Evolutionary conservation across 2,113 vertebrate genomes (phyloP), one percentile per base, ranked within the genome.

Genomic region (Ceyx cyanopectus): DNA sequence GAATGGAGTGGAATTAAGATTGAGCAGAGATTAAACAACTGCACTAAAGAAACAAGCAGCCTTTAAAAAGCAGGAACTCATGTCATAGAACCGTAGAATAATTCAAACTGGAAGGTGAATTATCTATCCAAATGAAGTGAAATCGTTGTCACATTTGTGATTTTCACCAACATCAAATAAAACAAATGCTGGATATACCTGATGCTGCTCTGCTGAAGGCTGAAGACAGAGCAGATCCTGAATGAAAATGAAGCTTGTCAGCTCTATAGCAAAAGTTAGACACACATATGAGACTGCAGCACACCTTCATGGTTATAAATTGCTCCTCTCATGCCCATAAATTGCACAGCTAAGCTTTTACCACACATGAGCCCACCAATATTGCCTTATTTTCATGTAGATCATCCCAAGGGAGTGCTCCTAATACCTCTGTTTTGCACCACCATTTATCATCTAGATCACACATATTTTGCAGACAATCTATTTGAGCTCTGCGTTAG

Each of bases 401-500:
- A 66, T 53, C 48, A 87, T 46, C 75, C 40, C 53, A 89, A 50
- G 40, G n/a, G 53, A 89, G 56, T 53, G 53, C 22, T 81, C n/a
- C 37, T 70, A 85, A 82, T 48, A 93, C 21, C 48, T 86, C 48
- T 73, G 41, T 12, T 92, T 72, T 86, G 70, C 18, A 87, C 27
- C 24, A 54, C n/a, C 7, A 1, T 77, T 88, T 89, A 82, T 74
- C 78, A 63, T 77, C 81, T 46, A 79, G 70, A 60, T 21, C 37
- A 73, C 51, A 65, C 5, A 12, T 50, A 89, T 90, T 94, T 94
- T 89, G 45, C 54, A 89, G 87, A 85, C 46, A 92, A 70, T 82
- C 29, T 93, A 87, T 77, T 93, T 95, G 58, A 93, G 65, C 70
- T 54, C 62, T 30, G 11, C 37, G 60, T 84, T 69, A 73, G 46